Conservation (phyloP, 2,113 vertebrate species). For the Macroglossus sobrinus region DNA sequence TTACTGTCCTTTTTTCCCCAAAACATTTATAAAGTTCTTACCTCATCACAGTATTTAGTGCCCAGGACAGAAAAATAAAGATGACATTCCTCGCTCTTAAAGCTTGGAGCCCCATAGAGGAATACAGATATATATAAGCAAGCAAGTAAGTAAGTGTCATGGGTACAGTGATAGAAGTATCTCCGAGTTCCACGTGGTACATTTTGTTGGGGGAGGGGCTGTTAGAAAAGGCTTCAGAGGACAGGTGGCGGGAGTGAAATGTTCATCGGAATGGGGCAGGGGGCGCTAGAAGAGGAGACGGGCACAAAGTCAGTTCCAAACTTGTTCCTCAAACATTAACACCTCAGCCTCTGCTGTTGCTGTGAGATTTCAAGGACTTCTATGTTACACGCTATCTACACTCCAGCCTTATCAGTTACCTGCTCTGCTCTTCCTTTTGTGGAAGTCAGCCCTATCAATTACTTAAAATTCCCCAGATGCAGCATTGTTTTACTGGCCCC, state of each 20-base stretch:
- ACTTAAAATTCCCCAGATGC: not conserved
- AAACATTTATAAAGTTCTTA: not conserved
- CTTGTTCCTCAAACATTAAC: not conserved
- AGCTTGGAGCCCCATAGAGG: not conserved
- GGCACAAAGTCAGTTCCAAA: not conserved
- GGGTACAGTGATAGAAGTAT: not conserved
- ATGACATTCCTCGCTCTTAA: not conserved
- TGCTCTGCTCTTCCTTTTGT: not conserved
- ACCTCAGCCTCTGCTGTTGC: not conserved
- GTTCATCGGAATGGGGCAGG: not conserved
- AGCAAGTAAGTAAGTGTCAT: rapidly evolving
- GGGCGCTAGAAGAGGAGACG: not conserved
- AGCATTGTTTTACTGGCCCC: not conserved
- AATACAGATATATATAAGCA: not conserved
- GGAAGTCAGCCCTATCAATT: too few relatives aligned
- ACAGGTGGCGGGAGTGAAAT: not conserved
- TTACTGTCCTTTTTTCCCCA: not conserved
- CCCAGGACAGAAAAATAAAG: not conserved
- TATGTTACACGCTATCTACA: not conserved
- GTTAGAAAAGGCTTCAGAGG: not conserved
- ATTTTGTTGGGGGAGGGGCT: not conserved
- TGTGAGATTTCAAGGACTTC: not conserved
- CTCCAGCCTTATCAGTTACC: not conserved
- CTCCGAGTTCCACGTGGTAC: not conserved
- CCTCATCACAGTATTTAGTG: not conserved